Evolutionary conservation across 2,113 vertebrate species (phyloP), one percentile per base, ranked within the genome.

Genomic region (Nothoprocta pentlandii): DNA sequence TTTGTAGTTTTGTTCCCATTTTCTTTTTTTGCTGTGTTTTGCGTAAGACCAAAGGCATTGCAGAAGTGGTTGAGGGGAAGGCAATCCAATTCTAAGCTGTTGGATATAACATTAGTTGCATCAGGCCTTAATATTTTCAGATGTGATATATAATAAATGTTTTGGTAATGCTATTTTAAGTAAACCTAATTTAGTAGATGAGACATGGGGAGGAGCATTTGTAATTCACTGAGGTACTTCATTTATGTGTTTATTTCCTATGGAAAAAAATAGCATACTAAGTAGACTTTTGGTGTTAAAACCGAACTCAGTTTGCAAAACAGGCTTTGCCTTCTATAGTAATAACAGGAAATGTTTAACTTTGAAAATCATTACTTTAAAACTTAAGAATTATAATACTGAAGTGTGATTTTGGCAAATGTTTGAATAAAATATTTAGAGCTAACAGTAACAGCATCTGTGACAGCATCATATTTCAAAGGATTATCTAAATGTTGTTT

Each of bases 141-240:
- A 30, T 80, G 23, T 30, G 12, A 23, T 59, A 3, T 76, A 3
- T 58, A 41, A 67, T 79, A 47, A 41, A 63, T 79, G 42, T 21
- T 71, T 54, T 10, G 83, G 41, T 47, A 32, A 10, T 68, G 11
- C 7, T 69, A 41, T 15, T 80, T 93, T 69, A 34, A 53, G 34
- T 39, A 56, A 68, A 68, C 30, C 67, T 92, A 51, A 90, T 91
- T 94, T 91, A 79, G 56, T 71, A 91, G 85, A 56, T 68, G 66
- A 87, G 59, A 19, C 14, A 1, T 58, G 59, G 51, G 39, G 26
- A 78, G 16, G n/a, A 90, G 25, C 54, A 34, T 87, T 94, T 34
- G 76, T 91, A 85, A 82, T 90, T 73, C 64, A 58, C 32, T 85
- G 39, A 69, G 42, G 41, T 56, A 41, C 19, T 87, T 89, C 32